Base-by-base conservation (phyloP, 2,888 invertebrate species). In the Patella depressa region DNA sequence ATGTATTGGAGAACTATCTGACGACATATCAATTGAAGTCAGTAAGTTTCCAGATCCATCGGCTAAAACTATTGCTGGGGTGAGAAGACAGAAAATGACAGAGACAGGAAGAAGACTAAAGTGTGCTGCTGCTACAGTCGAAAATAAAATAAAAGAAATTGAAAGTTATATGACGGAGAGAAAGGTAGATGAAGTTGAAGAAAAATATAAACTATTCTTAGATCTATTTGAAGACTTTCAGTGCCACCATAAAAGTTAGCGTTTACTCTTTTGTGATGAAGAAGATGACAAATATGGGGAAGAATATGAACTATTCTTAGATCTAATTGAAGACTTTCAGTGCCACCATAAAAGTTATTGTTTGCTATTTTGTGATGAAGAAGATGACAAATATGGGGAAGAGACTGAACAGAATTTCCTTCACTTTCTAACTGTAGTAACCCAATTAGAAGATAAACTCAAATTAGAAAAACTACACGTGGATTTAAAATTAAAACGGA, bases 181-280 rank as follows among this genome's bases (percentile, higher is more conserved):
- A 19, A 65, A 65, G n/a, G 19, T 65, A 65, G 19, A 65, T 19
- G n/a, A 65, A 65, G 17, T 65, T 19, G 65, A 65, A 65, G 65
- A 65, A 65, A 19, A 19, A 65, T 65, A 65, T 65, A n/a, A 65
- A 65, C 65, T 65, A 65, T 65, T 65, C 11, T 19, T 65, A 65
- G 65, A 65, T 17, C 19, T 65, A 19, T 65, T 65, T 19, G 65
- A 65, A 65, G 65, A 65, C 65, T 65, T 65, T 65, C 65, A 65
- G n/a, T 65, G n/a, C 19, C 65, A 19, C 19, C 65, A 65, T 15
- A n/a, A 65, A 65, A 65, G 65, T 65, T 57, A 57, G 4, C 5
- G 17, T 57, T 57, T n/a, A n/a, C n/a, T n/a, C n/a, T n/a, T n/a
- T 15, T 57, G 57, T 15, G 57, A 57, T n/a, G 57, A 57, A 57